Base-by-base conservation (phyloP, 2,888 invertebrate genomes). In the Cenopis cana region DNA sequence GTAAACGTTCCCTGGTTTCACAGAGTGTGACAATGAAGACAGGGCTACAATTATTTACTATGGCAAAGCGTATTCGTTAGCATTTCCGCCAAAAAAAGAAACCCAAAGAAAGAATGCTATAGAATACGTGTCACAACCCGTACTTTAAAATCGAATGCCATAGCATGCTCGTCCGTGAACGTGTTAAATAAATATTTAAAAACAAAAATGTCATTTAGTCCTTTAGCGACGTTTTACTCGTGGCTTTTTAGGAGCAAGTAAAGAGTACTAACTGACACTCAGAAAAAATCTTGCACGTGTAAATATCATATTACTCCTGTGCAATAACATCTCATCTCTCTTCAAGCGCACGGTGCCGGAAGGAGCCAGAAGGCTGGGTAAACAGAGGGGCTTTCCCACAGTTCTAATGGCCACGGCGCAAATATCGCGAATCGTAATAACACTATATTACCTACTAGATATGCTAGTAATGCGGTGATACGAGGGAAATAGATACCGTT, bases 311-410 rank as follows among this genome's bases (percentile, higher is more conserved):
- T 33, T 8, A 33, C 8, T 33, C 33, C 33, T 33, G 33, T 33
- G 33, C 33, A 8, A 33, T 12, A 64, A 64, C 38, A 64, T 54
- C 64, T 20, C 38, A 33, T 54, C 64, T 59, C 59, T 2, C 55
- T 36, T n/a, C 38, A 59, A 50, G 54, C 33, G 52, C 73, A 76
- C 77, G 68, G 74, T 76, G 75, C 74, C 75, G 74, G 73, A 81
- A 82, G 56, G 17, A 71, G 29, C 76, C 77, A 54, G 66, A 69
- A 79, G 74, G 78, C 86, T 87, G 87, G 69, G 79, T 81, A 86
- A 86, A 88, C 84, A 87, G 78, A 77, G 73, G 78, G 81, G 81
- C 79, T 81, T 87, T 88, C 86, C 85, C 87, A 88, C 85, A 81
- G 82, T 80, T 84, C 84, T 86, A 87, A 87, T 86, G 82, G 85